Percentiles rank a stretch among this genome's conserved stretches.
phyloP scores from a whole-genome alignment of 2,888 invertebrate species.

The Tigriopus californicus region DNA sequence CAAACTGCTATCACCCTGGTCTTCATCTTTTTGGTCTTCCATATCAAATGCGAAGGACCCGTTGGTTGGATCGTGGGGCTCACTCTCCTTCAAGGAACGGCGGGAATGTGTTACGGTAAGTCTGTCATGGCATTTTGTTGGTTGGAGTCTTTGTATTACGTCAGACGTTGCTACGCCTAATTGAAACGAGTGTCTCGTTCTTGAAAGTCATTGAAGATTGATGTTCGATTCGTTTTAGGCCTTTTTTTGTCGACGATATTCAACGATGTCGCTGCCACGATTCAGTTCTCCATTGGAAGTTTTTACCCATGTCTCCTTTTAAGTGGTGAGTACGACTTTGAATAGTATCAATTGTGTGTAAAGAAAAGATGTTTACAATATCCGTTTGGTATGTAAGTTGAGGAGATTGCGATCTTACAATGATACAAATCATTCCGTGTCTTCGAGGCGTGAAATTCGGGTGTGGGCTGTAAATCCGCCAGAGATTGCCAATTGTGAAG shows the following conservation, averaged over 20 bases:
- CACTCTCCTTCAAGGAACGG: constrained; percentile 71
- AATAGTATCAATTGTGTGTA: no score
- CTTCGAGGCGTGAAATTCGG: neutral
- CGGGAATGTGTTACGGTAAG: constrained; percentile 90
- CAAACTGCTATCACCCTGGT: constrained; percentile 75
- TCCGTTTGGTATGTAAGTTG: neutral
- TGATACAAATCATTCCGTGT: neutral
- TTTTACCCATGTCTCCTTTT: constrained; percentile 83
- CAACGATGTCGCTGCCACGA: constrained; percentile 76
- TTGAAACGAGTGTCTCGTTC: no score
- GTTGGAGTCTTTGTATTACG: no score
- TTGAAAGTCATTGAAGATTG: no score
- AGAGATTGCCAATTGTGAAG: no score
- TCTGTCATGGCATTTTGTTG: constrained; percentile 14
- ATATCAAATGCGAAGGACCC: constrained; percentile 73
- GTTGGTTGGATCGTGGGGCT: constrained; percentile 62
- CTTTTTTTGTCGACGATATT: constrained; percentile 83
- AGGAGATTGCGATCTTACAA: neutral
- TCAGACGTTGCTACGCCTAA: no score
- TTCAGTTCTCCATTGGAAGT: constrained; percentile 75
- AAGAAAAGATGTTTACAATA: no score
- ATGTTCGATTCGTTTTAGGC: constrained; percentile 30
- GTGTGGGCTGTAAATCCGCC: neutral
- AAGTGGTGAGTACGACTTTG: constrained; percentile 54
- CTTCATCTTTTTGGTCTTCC: constrained; percentile 76